Conservation (phyloP, 2,797 vertebrate genomes). For the Melanotaenia nigrans region DNA sequence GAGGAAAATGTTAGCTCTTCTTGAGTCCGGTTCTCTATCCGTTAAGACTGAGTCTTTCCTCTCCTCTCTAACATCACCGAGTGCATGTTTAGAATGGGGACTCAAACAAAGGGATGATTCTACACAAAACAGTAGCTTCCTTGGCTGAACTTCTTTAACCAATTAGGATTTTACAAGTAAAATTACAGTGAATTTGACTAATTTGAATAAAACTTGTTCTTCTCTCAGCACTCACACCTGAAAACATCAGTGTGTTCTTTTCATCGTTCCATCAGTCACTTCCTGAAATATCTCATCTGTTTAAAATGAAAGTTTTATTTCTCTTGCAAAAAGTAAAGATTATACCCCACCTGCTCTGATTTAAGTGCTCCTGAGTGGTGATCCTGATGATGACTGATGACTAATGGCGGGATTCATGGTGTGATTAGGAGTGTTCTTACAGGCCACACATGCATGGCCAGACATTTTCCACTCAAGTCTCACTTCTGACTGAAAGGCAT, state of each 20-base stretch:
- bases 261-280: neutral
- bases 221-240: neutral
- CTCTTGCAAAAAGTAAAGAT: slow-evolving; percentile 1
- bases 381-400: slow-evolving; percentile 18
- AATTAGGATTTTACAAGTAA: neutral
- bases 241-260: neutral
- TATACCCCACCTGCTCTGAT: neutral
- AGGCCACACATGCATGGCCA: slow-evolving; percentile 11
- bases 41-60: too few relatives aligned
- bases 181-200: neutral
- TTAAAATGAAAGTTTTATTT: slow-evolving; percentile 4
- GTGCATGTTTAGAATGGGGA: too few relatives aligned
- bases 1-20: too few relatives aligned
- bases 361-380: slow-evolving; percentile 31
- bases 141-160: neutral
- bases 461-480: slow-evolving; percentile 23
- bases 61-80: too few relatives aligned
- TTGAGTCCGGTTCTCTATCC: too few relatives aligned
- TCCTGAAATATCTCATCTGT: neutral
- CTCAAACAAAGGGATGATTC: neutral
- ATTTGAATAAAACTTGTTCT: neutral
- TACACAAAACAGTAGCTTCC: neutral
- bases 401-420: slow-evolving; percentile 32
- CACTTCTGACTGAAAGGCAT: slow-evolving; percentile 25
- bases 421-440: slow-evolving; percentile 25